A percentile compares a stretch with the other conserved stretches of the same genome.
Conservation (phyloP, 2,113 vertebrate species). For the Planiliza haematocheilus region DNA sequence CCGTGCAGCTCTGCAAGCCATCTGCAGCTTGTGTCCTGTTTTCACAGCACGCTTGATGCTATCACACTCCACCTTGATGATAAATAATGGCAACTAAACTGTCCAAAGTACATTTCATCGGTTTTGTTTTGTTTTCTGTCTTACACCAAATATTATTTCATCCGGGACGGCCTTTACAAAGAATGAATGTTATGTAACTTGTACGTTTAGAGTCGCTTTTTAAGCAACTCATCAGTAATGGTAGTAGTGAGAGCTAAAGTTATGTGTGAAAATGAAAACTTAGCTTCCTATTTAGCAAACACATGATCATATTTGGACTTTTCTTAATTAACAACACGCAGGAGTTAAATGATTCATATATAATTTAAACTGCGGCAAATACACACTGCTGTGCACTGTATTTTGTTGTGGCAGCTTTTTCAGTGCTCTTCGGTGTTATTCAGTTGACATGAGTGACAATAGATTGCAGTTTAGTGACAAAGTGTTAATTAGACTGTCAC, state of each 20-base stretch:
- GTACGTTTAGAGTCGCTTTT: not conserved
- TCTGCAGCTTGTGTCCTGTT: slow-evolving; percentile 56
- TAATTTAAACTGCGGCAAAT: not conserved
- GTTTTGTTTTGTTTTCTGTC: slow-evolving; percentile 10
- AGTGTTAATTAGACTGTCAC: slow-evolving; percentile 48
- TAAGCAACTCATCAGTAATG: not conserved
- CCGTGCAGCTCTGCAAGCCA: slow-evolving; percentile 30
- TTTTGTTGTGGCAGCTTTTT: not conserved
- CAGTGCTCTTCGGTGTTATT: not conserved
- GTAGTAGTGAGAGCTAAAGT: not conserved
- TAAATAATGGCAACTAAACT: slow-evolving; percentile 37
- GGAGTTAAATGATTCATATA: not conserved
- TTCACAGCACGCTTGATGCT: slow-evolving; percentile 34
- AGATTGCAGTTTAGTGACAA: slow-evolving; percentile 29
- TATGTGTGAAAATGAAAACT: too few relatives aligned
- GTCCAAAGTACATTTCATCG: not conserved
- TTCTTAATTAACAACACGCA: not conserved
- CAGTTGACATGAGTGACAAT: slow-evolving; percentile 24
- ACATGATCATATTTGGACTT: not conserved
- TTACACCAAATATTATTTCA: slow-evolving; percentile 7
- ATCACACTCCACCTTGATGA: slow-evolving; percentile 35
- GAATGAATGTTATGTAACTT: not conserved
- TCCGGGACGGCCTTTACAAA: not conserved
- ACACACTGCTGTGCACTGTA: not conserved
- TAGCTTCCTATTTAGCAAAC: not conserved